A percentile compares a stretch with the other conserved stretches of the same genome.
phyloP scores from a whole-genome alignment of 1,140 invertebrate genomes.

The Galendromus occidentalis region DNA sequence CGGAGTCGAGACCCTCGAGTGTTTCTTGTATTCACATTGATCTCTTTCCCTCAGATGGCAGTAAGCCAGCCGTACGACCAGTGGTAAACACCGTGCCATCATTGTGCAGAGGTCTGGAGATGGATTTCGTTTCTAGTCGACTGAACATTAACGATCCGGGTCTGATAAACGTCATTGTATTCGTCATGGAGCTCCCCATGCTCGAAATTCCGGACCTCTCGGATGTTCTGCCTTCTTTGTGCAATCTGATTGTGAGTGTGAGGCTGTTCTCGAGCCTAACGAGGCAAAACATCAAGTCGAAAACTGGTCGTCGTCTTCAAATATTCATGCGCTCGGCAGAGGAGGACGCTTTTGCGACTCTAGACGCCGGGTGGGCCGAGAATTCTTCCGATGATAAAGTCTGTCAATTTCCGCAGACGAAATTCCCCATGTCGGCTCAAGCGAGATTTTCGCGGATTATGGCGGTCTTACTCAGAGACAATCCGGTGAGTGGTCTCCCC shows the following conservation, averaged over 20 bases:
- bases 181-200: not conserved
- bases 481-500: slow-evolving; percentile 17
- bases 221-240: not conserved
- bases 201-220: not conserved
- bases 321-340: too few relatives aligned
- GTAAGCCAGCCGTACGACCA: not conserved
- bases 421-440: too few relatives aligned
- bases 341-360: too few relatives aligned
- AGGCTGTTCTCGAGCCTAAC: too few relatives aligned
- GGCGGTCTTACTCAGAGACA: too few relatives aligned
- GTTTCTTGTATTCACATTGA: not conserved
- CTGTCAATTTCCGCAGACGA: too few relatives aligned
- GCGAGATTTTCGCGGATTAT: too few relatives aligned
- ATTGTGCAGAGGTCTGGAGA: not conserved
- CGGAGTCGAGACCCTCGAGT: not conserved
- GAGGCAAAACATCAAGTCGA: too few relatives aligned
- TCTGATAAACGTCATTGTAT: not conserved
- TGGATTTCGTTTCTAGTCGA: not conserved
- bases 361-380: too few relatives aligned
- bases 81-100: not conserved
- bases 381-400: too few relatives aligned
- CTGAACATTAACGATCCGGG: not conserved
- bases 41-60: not conserved
- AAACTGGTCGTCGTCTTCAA: too few relatives aligned
- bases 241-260: not conserved